phyloP scores from a whole-genome alignment of 2,113 vertebrate genomes.

The Microcebus lehilahytsara region DNA sequence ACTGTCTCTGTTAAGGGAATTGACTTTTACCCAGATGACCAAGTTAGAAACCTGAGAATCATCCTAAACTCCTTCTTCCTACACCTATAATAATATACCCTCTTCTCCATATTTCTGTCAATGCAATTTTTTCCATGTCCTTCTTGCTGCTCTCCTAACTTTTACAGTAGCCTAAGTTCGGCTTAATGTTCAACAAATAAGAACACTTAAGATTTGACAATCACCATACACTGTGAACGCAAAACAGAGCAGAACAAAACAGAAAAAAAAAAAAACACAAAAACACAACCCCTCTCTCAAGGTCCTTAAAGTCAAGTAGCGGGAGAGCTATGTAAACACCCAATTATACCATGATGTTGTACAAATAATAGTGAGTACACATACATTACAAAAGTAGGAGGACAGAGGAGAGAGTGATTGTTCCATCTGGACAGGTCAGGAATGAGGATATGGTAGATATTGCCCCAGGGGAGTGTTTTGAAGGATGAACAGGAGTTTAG shows the following conservation, averaged over 20 bases:
- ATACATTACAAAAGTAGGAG: not conserved
- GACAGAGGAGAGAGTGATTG: not conserved
- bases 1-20: not conserved
- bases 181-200: not conserved
- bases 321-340: conserved; percentile 12
- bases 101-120: not conserved
- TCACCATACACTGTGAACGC: not conserved
- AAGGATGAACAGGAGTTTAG: not conserved
- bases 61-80: not conserved
- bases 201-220: not conserved
- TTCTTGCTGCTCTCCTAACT: not conserved
- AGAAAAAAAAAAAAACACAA: not conserved
- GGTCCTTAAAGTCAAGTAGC: not conserved
- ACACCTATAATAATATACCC: no score
- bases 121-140: not conserved
- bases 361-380: not conserved
- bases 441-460: not conserved
- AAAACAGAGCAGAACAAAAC: not conserved
- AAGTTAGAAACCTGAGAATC: not conserved
- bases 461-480: not conserved
- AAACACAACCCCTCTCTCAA: not conserved
- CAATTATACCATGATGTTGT: not conserved
- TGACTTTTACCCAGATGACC: not conserved
- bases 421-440: not conserved
- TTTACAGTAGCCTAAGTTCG: not conserved